Evolutionary conservation across 2,113 vertebrate genomes (phyloP), one percentile per base, ranked within the genome.

Genomic region (Furnarius figulus): DNA sequence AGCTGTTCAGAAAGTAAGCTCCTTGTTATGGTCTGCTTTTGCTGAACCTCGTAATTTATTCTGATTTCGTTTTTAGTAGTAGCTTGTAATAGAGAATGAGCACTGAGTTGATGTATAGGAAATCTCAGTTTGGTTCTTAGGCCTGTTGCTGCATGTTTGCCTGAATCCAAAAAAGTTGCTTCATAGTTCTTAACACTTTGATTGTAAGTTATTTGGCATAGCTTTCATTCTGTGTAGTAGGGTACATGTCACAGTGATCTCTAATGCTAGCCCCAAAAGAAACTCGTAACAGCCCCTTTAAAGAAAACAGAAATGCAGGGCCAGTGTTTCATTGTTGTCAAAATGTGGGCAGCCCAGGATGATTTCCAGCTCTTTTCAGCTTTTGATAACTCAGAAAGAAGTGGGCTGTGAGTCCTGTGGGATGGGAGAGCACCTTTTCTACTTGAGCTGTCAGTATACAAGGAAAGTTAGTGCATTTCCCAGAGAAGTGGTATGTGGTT

Each of bases 1-100:
- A 2, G 98, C 98, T 37, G 56, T 98, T 79, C 97, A 98, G 92
- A 98, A 98, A 97, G 98, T 99, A 97, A 97, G 90, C 81, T 59
- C 19, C 46, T 81, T 62, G 37, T 72, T 96, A 58, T 11, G 23
- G 27, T 77, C 61, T 94, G 53, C 30, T 83, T 68, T 47, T 88
- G 31, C 37, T 89, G 61, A 86, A 46, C 67, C 35, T 21, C 22
- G 6, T 40, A 3, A 61, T 74, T 71, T 91, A 28, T 87, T 91
- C 53, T 67, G 42, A 58, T 67, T 42, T 33, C 10, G 9, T 28
- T 85, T 97, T 56, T 81, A 42, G 23, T 61, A 33, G 47, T 50
- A 78, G 89, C 63, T 93, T 24, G 1, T 77, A 42, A 33, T 6
- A 85, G 40, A 53, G 22, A 75, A 70, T 56, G 49, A 31, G 31